phyloP scores from a whole-genome alignment of 2,797 vertebrate genomes.

The Micromesistius poutassou region DNA sequence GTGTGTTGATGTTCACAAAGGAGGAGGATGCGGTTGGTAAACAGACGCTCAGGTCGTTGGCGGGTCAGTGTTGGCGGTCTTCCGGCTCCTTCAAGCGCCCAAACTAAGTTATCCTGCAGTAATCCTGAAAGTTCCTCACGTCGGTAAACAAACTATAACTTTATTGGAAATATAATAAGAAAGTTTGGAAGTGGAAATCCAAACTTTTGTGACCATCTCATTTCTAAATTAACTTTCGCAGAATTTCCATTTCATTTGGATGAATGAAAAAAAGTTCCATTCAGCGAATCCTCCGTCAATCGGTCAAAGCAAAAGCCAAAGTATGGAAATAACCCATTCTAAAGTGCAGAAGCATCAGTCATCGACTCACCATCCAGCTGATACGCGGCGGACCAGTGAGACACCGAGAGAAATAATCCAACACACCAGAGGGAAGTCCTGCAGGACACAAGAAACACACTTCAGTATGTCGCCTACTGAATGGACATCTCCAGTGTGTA shows the following conservation, averaged over 20 bases:
- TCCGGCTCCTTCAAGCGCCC: no score
- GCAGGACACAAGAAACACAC: neutral
- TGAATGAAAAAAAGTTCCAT: neutral
- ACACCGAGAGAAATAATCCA: slow-evolving; percentile 63
- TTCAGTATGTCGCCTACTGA: no score
- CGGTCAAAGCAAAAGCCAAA: neutral
- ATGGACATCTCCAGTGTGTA: neutral
- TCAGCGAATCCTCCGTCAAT: neutral
- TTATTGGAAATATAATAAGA: no score
- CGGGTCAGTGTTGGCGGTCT: no score
- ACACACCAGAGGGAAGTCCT: slow-evolving; percentile 51
- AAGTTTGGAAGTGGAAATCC: neutral
- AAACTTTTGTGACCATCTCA: no score
- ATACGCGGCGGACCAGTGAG: slow-evolving; percentile 52
- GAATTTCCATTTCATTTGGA: neutral
- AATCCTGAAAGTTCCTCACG: no score
- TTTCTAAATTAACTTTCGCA: neutral
- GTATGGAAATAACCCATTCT: no score
- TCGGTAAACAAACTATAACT: neutral
- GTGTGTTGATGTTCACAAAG: neutral
- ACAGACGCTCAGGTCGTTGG: neutral
- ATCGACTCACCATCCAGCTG: slow-evolving; percentile 70
- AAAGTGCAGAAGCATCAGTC: no score
- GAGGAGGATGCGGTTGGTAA: neutral
- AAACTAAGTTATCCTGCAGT: neutral